A percentile compares a stretch with the other conserved stretches of the same genome.
Conservation (phyloP, 2,888 invertebrate species). For the Drosophila koepferae region DNA sequence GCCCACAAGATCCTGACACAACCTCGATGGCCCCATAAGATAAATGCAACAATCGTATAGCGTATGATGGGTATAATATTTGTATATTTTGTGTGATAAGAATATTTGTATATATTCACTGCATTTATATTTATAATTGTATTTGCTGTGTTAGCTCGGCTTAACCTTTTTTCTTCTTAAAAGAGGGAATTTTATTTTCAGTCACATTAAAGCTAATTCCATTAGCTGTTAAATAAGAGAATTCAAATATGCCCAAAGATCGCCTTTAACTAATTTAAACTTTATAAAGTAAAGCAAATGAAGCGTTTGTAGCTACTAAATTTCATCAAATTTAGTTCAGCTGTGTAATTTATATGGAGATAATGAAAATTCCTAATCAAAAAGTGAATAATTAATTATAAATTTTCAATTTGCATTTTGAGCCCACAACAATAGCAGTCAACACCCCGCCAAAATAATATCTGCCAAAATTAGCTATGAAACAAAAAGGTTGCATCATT, state of each 20-base stretch:
- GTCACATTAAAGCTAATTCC: too few species aligned
- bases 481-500: neutral
- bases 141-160: neutral
- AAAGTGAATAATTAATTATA: constrained; percentile 5
- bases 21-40: neutral
- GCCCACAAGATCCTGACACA: neutral
- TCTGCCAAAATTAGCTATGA: neutral
- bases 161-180: neutral
- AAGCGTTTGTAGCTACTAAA: neutral
- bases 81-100: neutral
- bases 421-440: neutral
- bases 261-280: neutral
- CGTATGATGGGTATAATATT: neutral
- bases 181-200: too few species aligned
- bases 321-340: neutral
- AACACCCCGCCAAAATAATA: neutral
- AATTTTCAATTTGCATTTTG: constrained; percentile 7
- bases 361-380: neutral
- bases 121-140: neutral
- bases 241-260: neutral
- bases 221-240: too few species aligned
- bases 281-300: neutral
- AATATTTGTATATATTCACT: neutral
- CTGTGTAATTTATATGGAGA: neutral
- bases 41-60: constrained; percentile 1